Base-by-base conservation (phyloP, 2,797 vertebrate species). In the Sebastes vulpes region DNA sequence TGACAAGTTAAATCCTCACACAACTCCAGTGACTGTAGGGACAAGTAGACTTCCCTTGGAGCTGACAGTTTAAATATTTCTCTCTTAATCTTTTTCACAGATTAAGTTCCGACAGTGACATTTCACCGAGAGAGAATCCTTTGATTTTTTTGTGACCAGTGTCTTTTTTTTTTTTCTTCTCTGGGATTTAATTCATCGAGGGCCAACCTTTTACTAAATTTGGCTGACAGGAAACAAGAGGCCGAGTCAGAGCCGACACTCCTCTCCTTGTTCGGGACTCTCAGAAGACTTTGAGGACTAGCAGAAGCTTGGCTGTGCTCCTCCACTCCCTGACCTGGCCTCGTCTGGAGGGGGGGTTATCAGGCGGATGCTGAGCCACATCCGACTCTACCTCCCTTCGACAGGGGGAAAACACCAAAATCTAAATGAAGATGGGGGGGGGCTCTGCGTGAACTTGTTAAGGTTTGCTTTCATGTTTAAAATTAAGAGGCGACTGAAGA, bases 301-400 rank as follows among this genome's bases (percentile, higher is more conserved):
- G 63, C 90, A 92, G 89, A 81, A 85, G 80, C 60, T 89, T 86
- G 82, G 84, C 81, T 60, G 16, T 5, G 52, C 70, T 81, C 73
- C 77, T 82, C 63, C 20, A 23, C 80, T 91, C 76, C 60, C 87
- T 91, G 83, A 83, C 82, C 85, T 56, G 68, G 68, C 78, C 84
- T 82, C 12, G 25, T 82, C 57, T 84, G 61, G 54, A 29, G 35
- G 28, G 28, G 57, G 88, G 88, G 90, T 92, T 90, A 93, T 93
- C 91, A 77, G 57, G 68, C 79, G 76, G 88, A 94, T 86, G 85
- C 81, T 69, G 60, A 78, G 79, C 66, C 61, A 87, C 90, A 89
- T 92, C 89, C 82, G 52, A 86, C 42, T 57, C 57, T 28, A 67
- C 66, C 76, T 87, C 88, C 79, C 63, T 77, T 61, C 7, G 20